phyloP scores from a whole-genome alignment of 2,888 invertebrate species.

The Sepioteuthis lessoniana region DNA sequence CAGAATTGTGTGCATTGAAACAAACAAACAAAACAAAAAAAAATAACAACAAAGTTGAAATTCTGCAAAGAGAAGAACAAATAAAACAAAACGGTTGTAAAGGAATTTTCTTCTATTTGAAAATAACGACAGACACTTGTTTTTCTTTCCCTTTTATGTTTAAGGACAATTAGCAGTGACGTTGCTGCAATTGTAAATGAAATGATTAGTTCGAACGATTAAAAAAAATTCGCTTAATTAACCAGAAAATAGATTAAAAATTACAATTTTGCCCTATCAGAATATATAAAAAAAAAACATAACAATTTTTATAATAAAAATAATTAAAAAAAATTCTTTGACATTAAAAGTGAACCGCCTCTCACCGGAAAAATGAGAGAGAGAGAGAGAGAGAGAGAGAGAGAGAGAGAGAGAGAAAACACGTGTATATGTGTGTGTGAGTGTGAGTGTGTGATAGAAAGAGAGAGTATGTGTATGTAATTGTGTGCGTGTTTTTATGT shows the following conservation, averaged over 20 bases:
- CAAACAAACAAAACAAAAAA: neutral
- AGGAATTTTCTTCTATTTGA: neutral
- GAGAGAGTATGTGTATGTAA: no score
- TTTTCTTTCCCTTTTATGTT: slow-evolving; percentile 2
- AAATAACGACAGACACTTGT: neutral
- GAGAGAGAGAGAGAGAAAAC: no score
- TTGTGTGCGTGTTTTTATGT: no score
- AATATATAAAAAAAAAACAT: neutral
- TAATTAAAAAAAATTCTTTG: neutral
- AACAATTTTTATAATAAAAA: neutral
- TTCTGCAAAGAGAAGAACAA: neutral
- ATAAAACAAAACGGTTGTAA: neutral
- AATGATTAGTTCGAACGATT: neutral
- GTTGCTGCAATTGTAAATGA: neutral
- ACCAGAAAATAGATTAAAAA: neutral
- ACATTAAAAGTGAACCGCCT: neutral
- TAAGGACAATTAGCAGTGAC: neutral
- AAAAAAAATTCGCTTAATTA: neutral
- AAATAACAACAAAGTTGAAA: neutral
- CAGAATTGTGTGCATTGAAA: neutral
- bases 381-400: neutral
- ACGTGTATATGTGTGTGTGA: no score
- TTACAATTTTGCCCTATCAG: neutral
- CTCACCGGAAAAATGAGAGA: neutral
- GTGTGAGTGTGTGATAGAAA: no score